These are phyloP conservation scores for Dicyrtoma fusca DNA, from an alignment of 2,888 invertebrate species.

Conservation along the genomic window DNA sequence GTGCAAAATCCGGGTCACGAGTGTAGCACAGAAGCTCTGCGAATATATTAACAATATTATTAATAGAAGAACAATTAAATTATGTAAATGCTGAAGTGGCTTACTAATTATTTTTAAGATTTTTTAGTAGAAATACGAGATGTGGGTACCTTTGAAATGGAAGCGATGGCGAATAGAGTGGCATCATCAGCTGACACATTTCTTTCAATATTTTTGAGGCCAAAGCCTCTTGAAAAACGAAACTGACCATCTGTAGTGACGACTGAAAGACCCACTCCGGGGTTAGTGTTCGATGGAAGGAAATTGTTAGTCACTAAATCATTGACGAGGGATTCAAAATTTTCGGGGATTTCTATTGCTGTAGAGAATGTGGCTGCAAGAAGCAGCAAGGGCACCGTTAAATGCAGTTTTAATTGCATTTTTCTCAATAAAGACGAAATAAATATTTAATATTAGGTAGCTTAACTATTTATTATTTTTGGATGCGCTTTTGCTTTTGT, in stretches of 20 bases:
- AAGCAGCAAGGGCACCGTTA: neutral
- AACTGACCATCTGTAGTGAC: slow-evolving; percentile 28
- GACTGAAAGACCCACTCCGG: slow-evolving; percentile 37
- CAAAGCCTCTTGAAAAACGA: slow-evolving; percentile 40
- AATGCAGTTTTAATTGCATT: neutral
- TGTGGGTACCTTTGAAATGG: slow-evolving; percentile 48
- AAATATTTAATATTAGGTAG: no score
- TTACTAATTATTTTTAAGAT: no score
- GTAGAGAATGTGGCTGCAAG: neutral
- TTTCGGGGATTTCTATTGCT: neutral
- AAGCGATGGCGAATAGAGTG: slow-evolving; percentile 43
- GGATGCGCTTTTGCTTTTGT: no score
- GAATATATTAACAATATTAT: neutral
- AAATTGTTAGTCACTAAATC: slow-evolving; percentile 16
- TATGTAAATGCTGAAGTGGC: neutral
- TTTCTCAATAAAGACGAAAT: no score
- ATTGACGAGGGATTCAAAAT: slow-evolving; percentile 8
- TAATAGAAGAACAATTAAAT: neutral
- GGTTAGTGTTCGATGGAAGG: slow-evolving; percentile 24
- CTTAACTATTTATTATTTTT: no score
- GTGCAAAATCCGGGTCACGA: slow-evolving; percentile 35
- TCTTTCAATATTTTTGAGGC: slow-evolving; percentile 34
- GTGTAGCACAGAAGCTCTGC: slow-evolving; percentile 38
- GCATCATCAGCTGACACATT: slow-evolving; percentile 31
- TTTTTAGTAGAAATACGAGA: no score